phyloP scores from a whole-genome alignment of 2,797 vertebrate species.

The Valencia hispanica region DNA sequence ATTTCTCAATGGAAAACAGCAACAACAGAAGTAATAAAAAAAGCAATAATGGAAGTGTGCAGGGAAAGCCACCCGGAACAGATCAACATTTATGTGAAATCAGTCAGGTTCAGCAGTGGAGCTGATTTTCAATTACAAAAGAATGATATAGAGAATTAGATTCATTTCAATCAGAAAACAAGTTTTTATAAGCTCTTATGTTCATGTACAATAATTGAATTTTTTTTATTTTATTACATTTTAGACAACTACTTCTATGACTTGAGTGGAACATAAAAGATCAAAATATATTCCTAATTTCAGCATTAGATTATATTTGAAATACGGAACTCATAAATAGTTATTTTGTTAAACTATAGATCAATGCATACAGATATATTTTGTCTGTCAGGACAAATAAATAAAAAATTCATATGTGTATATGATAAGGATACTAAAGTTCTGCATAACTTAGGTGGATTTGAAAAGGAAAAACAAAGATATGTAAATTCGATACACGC shows the following conservation, averaged over 20 bases:
- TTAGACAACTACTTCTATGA: neutral
- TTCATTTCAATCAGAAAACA: constrained; percentile 42
- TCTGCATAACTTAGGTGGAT: neutral
- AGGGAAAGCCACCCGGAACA: constrained; percentile 71
- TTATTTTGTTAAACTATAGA: neutral
- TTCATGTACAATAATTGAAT: constrained; percentile 8
- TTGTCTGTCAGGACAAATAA: neutral
- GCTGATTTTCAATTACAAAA: constrained; percentile 74
- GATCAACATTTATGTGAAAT: constrained; percentile 78
- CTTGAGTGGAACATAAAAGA: constrained; percentile 1
- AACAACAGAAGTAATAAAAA: constrained; percentile 80
- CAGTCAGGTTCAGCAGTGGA: constrained; percentile 69
- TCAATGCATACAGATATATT: neutral
- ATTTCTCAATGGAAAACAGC: constrained; percentile 79
- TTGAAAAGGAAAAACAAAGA: neutral
- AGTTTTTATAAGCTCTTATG: constrained; percentile 25
- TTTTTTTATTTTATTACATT: constrained; percentile 8
- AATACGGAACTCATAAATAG: no score
- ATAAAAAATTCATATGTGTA: neutral
- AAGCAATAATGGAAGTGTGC: constrained; percentile 77
- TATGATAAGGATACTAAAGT: neutral
- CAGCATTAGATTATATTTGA: neutral
- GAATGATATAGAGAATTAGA: constrained; percentile 60
- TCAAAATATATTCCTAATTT: neutral
- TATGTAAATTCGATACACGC: neutral